Evolutionary conservation across 1,140 invertebrate species (phyloP), one percentile per base, ranked within the genome.

Genomic region (Drosophila grimshawi): DNA sequence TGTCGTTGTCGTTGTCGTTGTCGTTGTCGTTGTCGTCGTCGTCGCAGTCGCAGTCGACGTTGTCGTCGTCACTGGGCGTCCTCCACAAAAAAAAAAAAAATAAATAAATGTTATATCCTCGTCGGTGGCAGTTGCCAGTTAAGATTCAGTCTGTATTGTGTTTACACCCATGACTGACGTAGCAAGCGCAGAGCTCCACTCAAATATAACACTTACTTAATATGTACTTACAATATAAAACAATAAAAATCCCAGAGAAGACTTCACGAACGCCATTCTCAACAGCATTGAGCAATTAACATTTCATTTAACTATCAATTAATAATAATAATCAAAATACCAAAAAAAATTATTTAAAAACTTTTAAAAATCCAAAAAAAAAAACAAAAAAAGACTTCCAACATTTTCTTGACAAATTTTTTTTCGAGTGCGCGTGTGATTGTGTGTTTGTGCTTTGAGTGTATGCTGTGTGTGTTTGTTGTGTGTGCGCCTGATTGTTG

Each of bases 141-240:
- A 80, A 76, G 80, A 78, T 86, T 91, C 89, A 91, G 90, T 91
- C 89, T 91, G 89, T 91, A 91, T 91, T 91, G 89, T 91, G 89
- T 89, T 91, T 91, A 91, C 90, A 91, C 89, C 90, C 90, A 91
- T 89, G 90, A 80, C 90, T 91, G 90, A 91, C 90, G 90, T 91
- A 82, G 77, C 74, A 83, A 88, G 80, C 85, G 79, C 76, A 75
- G 61, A 80, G 75, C 68, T 76, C 70, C 74, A 67, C 61, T 73
- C 29, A 73, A 68, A 55, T 45, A 68, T 29, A 61, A 61, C 39
- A 71, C 67, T 74, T 63, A 52, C 72, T 75, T 56, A 63, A 56
- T 63, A 70, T 64, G 67, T 71, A 71, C 72, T 72, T 68, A 37
- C 64, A 67, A 78, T 79, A 81, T 81, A 69, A 62, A 77, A 78